Base-by-base conservation (phyloP, 2,888 invertebrate genomes). In the Loripinus fragilis region DNA sequence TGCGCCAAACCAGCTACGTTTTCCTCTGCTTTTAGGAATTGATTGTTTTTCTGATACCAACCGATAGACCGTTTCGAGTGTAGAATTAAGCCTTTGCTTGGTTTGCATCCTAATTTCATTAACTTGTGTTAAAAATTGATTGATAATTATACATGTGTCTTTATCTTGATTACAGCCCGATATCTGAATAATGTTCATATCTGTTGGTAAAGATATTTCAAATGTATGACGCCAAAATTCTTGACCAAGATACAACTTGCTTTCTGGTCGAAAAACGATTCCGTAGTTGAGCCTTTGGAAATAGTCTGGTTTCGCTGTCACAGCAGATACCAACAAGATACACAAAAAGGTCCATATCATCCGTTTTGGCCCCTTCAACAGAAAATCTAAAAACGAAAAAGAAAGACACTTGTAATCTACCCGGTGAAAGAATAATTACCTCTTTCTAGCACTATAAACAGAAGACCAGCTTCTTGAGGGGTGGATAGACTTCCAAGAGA, bases 101-200 rank as follows among this genome's bases (percentile, higher is more conserved):
- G 55, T 55, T 55, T 55, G 55, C 55, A 55, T 55, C 28, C 55
- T 55, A 55, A 55, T 25, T 17, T 60, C 60, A 60, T 60, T 60
- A 20, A 60, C n/a, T 60, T 60, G 60, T 17, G 33, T 10, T 33
- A 60, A 60, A 20, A 60, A 17, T 33, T 60, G 60, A 33, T 33
- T 60, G 3, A 60, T 60, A 10, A 60, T 60, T 17, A 60, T 30
- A 33, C 60, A 33, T 12, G 60, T 33, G 33, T 60, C 33, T 33
- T 60, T 33, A 33, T 60, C 60, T 33, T 60, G 60, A 20, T 17
- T 60, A 60, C 60, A 60, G 10, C 30, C 60, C 30, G 60, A 23
- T n/a, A 33, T 30, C 17, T 30, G 12, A 17, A 60, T 60, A 60
- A 60, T 60, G 33, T 33, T 60, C 33, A 60, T 60, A 25, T 52